Evolutionary conservation across 2,113 vertebrate genomes (phyloP), one percentile per base, ranked within the genome.

Genomic region (Argyrosomus japonicus): DNA sequence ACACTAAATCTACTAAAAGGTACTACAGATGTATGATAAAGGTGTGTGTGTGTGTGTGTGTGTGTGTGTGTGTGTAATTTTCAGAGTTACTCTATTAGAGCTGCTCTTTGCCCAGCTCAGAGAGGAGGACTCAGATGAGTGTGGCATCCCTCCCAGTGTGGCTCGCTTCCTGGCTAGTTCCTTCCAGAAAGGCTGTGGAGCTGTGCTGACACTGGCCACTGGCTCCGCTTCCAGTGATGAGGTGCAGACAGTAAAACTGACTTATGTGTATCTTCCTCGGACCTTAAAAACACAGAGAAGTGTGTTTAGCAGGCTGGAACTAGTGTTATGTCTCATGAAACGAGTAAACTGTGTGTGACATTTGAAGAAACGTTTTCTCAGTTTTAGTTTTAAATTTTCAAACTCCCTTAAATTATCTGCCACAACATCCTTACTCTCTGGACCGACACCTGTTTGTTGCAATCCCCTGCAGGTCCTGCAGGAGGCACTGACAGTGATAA

Each of bases 51-150:
- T n/a, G 18, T 85, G 6, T 84, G 6, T 27, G 25, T 2, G 25
- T 27, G 25, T 27, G 25, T 54, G 15, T 56, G 4, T 23, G 12
- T 54, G 15, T 75, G 13, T 81, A 3, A 64, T 36, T 86, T 87
- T 2, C 91, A 99, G 98, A 91, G 88, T 97, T 5, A 95, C 95
- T 0, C 75, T 99, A 4, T 87, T 99, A 65, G 97, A 99, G 67
- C 85, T 99, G 15, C 91, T 98, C n/a, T 90, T 95, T 47, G 92
- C 92, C 1, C 95, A 95, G 85, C n/a, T 97, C 9, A 91, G 78
- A 65, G 96, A 96, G 60, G 95, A 91, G 48, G 87, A 81, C 21
- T 80, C 87, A 0, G 86, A 94, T 23, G 95, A 96, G 21, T 58
- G 83, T 13, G 75, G 87, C 0, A 81, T 95, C 32, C 91, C 96